Evolutionary conservation across 2,888 invertebrate genomes (phyloP).

Genomic region (Kuschelorhynchus macadamiae): DNA sequence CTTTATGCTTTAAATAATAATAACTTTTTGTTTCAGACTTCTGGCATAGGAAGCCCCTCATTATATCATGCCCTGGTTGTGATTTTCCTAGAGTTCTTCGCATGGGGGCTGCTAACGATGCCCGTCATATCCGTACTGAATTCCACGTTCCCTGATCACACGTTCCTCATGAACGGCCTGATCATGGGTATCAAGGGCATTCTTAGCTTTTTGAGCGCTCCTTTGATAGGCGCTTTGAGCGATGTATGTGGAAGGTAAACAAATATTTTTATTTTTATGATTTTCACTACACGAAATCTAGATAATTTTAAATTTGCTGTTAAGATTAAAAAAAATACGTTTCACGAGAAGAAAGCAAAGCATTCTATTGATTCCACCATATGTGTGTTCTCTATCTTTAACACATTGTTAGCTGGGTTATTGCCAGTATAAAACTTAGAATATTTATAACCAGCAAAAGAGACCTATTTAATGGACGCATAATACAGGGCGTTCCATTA

Average conservation of each 20-base stretch:
- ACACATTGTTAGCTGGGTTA: too few relatives aligned
- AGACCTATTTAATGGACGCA: too few relatives aligned
- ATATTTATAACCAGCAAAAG: too few relatives aligned
- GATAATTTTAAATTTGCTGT: too few relatives aligned
- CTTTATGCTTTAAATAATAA: not conserved
- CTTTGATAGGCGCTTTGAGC: constrained; percentile 88
- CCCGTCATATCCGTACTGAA: constrained; percentile 95
- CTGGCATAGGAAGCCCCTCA: constrained; percentile 94
- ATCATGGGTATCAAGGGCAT: constrained; percentile 94
- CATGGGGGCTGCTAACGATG: constrained; percentile 98
- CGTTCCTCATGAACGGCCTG: constrained; percentile 99
- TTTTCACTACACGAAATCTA: not conserved
- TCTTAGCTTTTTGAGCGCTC: constrained; percentile 97
- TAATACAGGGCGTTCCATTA: too few relatives aligned
- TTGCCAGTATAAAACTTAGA: too few relatives aligned
- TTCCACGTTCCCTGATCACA: constrained; percentile 98
- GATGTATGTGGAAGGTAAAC: constrained; percentile 93
- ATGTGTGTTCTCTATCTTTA: too few relatives aligned
- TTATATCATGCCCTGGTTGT: constrained; percentile 99
- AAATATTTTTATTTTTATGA: too few relatives aligned
- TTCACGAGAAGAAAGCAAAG: too few relatives aligned
- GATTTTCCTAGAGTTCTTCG: constrained; percentile 99
- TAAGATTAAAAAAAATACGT: too few relatives aligned
- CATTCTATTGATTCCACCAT: too few relatives aligned
- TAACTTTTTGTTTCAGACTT: constrained; percentile 71